Evolutionary conservation across 2,888 invertebrate genomes (phyloP), one percentile per base, ranked within the genome.

Genomic region (Arenicola marina): DNA sequence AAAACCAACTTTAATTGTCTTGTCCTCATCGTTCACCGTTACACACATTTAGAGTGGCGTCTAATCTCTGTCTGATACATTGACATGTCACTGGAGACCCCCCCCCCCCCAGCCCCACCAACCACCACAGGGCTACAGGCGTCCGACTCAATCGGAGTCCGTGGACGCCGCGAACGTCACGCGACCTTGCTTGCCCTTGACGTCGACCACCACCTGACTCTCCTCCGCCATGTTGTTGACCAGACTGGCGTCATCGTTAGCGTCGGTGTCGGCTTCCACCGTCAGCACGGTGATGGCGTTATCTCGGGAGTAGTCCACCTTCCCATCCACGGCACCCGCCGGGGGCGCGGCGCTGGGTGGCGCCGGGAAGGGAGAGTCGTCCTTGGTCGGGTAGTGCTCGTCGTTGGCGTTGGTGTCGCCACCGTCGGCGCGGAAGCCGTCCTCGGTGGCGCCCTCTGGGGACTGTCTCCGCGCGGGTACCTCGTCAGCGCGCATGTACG

Each of bases 401-500:
- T 11, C 48, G 26, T 24, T 7, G 7, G 48, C 24, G 48, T 7
- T 24, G 18, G 48, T 48, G 48, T 11, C 48, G 48, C 48, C 48
- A 24, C n/a, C 48, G 7, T 11, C 7, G 7, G 48, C 18, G 15
- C 48, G 15, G 38, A 15, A 15, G n/a, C 7, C 18, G 7, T 11
- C 18, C 15, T 7, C 18, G 11, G 48, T 7, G 18, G 48, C 7
- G 18, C 7, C 48, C 7, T 24, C 18, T 7, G 48, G 18, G 7
- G 15, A 24, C n/a, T n/a, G n/a, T n/a, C n/a, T n/a, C 24, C 48
- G 15, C n/a, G 15, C 18, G 48, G 26, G 15, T 24, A 48, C 48
- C 26, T 48, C 18, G 48, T 48, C 48, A 11, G 48, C 48, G 15
- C 48, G 15, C 48, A 48, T 48, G 48, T 48, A 48, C 18, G 48